Evolutionary conservation across 2,113 vertebrate genomes (phyloP), one percentile per base, ranked within the genome.

Genomic region (Nannobrachium achirus): DNA sequence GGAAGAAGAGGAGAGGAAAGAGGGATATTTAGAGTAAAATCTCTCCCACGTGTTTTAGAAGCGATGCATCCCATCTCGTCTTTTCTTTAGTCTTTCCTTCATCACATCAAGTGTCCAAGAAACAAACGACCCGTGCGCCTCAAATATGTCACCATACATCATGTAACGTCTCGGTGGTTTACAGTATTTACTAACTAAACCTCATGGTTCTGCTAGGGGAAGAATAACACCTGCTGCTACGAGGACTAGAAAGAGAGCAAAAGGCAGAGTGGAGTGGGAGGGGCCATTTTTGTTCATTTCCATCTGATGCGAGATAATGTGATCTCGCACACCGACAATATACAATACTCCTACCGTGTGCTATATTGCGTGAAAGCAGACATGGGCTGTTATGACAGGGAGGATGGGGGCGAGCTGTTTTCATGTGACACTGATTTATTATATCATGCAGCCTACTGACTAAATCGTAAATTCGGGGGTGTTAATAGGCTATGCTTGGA

Each of bases 141-240:
- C 63, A 77, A n/a, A n/a, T n/a, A 66, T 52, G 80, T 63, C 62
- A 15, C 75, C 60, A 44, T 11, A 55, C 65, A 56, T 66, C 76
- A 71, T 13, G 56, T 62, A 85, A 75, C 82, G 63, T 78, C 81
- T 69, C 33, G 44, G 20, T 13, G 69, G 67, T 71, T 70, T 61
- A 82, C 78, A 77, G 74, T 81, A 79, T 91, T 88, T 84, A 90
- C 68, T 75, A 79, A 64, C 66, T 49, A 85, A 86, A 90, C 89
- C 77, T 87, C 73, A 79, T 81, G 87, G 79, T 87, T 85, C 64
- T 45, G 73, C 58, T 42, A 74, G 75, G 85, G 82, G 84, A 91
- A 91, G 75, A 86, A 83, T 85, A 91, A 92, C 92, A 93, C 92
- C 92, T 93, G 92, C 92, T 92, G 91, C 91, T 89, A 78, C 75